Evolutionary conservation across 2,113 vertebrate genomes (phyloP), one percentile per base, ranked within the genome.

Genomic region (Xerus inauris): DNA sequence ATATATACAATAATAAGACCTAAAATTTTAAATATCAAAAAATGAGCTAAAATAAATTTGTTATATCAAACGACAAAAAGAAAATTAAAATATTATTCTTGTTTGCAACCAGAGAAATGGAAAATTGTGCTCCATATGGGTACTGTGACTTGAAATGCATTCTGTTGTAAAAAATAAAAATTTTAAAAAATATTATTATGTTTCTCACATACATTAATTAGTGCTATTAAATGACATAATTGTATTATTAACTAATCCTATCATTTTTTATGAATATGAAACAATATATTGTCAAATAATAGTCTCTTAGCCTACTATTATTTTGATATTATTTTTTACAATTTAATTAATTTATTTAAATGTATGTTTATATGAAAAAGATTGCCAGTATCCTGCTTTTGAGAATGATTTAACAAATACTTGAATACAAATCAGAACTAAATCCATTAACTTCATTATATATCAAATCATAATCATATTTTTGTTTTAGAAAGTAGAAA

Each of bases 341-440:
- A 91, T 32, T 51, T 77, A 69, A 69, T 51, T 69, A 7, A 42
- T 62, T 92, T 67, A 85, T 49, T 49, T 73, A 75, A 72, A 73
- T 69, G 77, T 94, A 79, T 77, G 28, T 47, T 83, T 87, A n/a
- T 85, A 16, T 90, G 5, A 35, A 77, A 59, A 47, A 92, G 69
- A 77, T 79, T 35, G 87, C 82, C 64, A n/a, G 24, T 73, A 83
- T 83, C 90, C 89, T 93, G 35, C 80, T 92, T 87, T 94, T 79
- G n/a, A 87, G 54, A 90, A 82, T 89, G 81, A 94, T 65, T 81
- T 82, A 89, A 93, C 38, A 54, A 38, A 79, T 35, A 94, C 92
- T 83, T 73, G 62, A 87, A 87, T 89, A 71, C 93, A 96, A 90
- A 82, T 72, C 59, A 96, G 45, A 87, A 75, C 54, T 51, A 75